Conservation (phyloP, 2,888 invertebrate genomes). For the Rambutsinella grinnellia region DNA sequence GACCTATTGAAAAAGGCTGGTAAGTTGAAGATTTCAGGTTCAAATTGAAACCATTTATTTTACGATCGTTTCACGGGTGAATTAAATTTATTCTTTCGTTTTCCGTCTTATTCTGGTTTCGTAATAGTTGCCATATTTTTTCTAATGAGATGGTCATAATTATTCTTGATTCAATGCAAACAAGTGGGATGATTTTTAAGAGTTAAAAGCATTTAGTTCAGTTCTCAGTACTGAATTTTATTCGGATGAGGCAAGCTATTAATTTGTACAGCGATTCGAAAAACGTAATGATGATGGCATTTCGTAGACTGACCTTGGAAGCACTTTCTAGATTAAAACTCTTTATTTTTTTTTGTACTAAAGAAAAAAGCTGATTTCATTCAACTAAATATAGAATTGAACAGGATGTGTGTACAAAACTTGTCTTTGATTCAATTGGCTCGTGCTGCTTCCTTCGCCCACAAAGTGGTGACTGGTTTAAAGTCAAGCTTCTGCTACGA, state of each 20-base stretch:
- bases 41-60: too few relatives aligned
- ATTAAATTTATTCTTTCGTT: too few relatives aligned
- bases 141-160: too few relatives aligned
- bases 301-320: constrained; percentile 13
- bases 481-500: neutral
- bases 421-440: neutral
- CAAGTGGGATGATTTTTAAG: too few relatives aligned
- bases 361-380: constrained; percentile 33
- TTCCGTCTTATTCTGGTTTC: too few relatives aligned
- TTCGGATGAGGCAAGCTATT: too few relatives aligned
- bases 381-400: constrained; percentile 33
- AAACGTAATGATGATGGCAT: neutral
- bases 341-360: neutral
- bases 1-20: constrained; percentile 75
- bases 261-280: neutral
- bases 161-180: too few relatives aligned
- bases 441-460: too few relatives aligned
- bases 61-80: too few relatives aligned
- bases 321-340: neutral
- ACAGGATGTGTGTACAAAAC: constrained; percentile 8
- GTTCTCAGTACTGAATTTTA: too few relatives aligned
- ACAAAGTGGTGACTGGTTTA: neutral
- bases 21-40: constrained; percentile 67
- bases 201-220: too few relatives aligned
- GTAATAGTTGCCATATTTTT: too few relatives aligned